Evolutionary conservation across 2,113 vertebrate genomes (phyloP).

Genomic region (Albula goreensis): DNA sequence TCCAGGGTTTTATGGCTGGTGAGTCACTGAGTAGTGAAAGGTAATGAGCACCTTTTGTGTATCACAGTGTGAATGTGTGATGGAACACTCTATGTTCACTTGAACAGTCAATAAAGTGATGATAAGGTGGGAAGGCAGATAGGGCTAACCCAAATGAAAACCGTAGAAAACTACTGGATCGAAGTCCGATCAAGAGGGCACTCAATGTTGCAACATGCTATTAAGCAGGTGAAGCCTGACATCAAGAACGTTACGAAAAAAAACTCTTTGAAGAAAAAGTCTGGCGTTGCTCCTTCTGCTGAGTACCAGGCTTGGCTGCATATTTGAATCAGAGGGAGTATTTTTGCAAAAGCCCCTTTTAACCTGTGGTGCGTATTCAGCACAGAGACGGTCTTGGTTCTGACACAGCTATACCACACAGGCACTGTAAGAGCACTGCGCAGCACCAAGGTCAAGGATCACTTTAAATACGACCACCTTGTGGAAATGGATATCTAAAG

Average conservation of each 20-base stretch:
- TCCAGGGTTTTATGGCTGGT: conserved; percentile 3
- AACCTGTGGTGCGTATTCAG: too few species aligned
- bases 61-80: not conserved
- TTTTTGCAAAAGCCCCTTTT: too few species aligned
- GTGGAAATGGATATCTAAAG: not conserved
- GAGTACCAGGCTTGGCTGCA: too few species aligned
- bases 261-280: not conserved
- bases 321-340: too few species aligned
- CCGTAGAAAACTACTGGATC: not conserved
- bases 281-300: not conserved
- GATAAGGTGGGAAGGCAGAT: conserved; percentile 2
- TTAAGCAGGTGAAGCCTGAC: not conserved
- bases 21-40: not conserved
- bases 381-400: not conserved
- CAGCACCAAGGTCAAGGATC: not conserved
- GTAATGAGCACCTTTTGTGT: not conserved
- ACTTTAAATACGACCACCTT: not conserved
- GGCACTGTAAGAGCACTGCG: not conserved
- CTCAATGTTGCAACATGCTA: not conserved
- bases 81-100: not conserved
- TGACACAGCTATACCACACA: not conserved
- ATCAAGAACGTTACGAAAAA: not conserved
- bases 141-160: not conserved
- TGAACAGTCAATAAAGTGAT: conserved; percentile 17
- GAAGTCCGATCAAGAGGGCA: not conserved